Base-by-base conservation (phyloP, 1,140 invertebrate species). In the Laupala kohalensis region DNA sequence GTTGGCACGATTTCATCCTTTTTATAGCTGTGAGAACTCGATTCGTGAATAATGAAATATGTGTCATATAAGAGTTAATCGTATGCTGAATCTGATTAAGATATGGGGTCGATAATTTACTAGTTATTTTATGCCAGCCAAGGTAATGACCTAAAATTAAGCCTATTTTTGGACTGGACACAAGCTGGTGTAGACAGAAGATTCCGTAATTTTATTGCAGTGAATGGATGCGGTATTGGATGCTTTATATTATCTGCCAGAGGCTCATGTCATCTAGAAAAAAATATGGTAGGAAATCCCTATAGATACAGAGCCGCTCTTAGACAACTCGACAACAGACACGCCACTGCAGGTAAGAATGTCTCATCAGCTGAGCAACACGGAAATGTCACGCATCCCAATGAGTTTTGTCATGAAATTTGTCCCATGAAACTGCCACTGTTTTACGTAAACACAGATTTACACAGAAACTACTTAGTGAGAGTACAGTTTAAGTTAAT, bases 231-330 rank as follows among this genome's bases (percentile, higher is more conserved):
- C 37, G 37, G 19, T 13, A 9, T 53, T 53, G 1, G 4, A 53
- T 13, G 37, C 9, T 53, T 9, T 13, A 19, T 53, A 53, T 53
- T 53, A 19, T 13, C 9, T 53, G 37, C 30, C 30, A 37, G 1
- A 9, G 19, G 37, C 37, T 53, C 37, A 53, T 53, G 37, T 13
- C 37, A 53, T 66, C 25, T 71, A 13, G 6, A 63, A 53, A n/a
- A 15, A n/a, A n/a, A 26, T 19, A 76, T 76, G 75, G 75, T 75
- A 26, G 75, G 75, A 24, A 76, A 76, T 64, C 75, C 75, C 6
- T 72, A 76, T 23, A 28, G 75, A 23, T 76, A 75, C 28, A 62
- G 74, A 24, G 75, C 72, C 19, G 73, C 71, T 19, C 74, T 76
- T 19, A 74, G 73, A n/a, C 73, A 73, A 13, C 69, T 75, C 25